Base-by-base conservation (phyloP, 2,113 vertebrate species). In the Lycaon pictus region DNA sequence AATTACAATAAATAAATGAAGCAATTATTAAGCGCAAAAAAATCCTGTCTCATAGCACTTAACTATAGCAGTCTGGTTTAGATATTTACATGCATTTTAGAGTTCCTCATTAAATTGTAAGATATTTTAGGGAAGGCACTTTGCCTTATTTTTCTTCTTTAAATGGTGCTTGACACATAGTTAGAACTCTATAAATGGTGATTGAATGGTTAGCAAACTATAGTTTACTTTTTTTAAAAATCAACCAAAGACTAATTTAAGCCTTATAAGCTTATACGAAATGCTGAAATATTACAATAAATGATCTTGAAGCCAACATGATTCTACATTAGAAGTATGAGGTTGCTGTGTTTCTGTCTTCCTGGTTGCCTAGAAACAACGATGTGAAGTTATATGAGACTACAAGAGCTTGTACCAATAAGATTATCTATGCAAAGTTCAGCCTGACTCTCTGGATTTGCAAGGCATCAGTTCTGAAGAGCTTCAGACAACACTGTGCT, bases 341-440 rank as follows among this genome's bases (percentile, higher is more conserved):
- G 17, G 58, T 76, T 71, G 65, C 92, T 76, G 90, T 92, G 96
- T 85, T 93, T 95, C 35, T 95, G 48, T 71, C 69, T 83, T 88
- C 60, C n/a, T 84, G 32, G 93, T 98, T 97, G 91, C 89, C 88
- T 97, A 95, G 96, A 95, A 96, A 96, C 96, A 95, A 97, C 94
- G 72, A 84, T 56, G 72, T 88, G 72, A 91, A 93, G 56, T 96
- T 86, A 37, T 63, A 79, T 84, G 74, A 65, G 56, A 35, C 69
- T 79, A 9, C 71, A 82, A 76, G 60, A 79, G 43, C 53, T 93
- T 94, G 62, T 81, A 55, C 15, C 58, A 72, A 48, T 71, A 51
- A 72, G 82, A 88, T 94, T 94, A 96, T 93, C 76, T 87, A 72
- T 74, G 88, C 48, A 96, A 82, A 97, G 71, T 96, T 96, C 85